These are phyloP conservation scores for Heteromurus nitidus DNA, from an alignment of 2,888 invertebrate genomes.

Conservation along the genomic window DNA sequence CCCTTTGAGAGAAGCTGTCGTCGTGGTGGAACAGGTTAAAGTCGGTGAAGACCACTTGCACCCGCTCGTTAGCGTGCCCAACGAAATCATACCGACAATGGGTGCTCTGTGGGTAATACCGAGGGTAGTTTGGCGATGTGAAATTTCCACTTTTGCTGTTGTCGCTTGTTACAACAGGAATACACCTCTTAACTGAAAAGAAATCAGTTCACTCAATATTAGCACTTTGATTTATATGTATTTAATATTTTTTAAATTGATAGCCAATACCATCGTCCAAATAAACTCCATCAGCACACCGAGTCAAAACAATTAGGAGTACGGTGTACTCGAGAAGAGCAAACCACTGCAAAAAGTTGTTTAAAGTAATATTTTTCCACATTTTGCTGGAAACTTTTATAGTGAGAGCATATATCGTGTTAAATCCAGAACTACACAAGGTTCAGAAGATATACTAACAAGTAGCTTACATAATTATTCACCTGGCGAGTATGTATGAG, in stretches of 20 bases:
- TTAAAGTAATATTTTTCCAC: too few relatives aligned
- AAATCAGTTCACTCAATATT: not conserved
- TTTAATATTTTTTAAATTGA: not conserved
- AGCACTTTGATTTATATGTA: not conserved
- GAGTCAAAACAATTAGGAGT: too few relatives aligned
- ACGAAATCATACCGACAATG: constrained; percentile 93
- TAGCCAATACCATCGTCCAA: constrained; percentile 46
- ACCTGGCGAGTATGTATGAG: too few relatives aligned
- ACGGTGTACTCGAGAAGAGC: not conserved
- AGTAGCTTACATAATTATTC: too few relatives aligned
- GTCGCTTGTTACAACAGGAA: constrained; percentile 78
- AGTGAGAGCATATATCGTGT: too few relatives aligned
- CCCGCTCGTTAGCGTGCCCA: constrained; percentile 88
- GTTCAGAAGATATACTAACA: too few relatives aligned
- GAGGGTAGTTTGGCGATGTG: constrained; percentile 89
- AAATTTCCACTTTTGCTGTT: constrained; percentile 89
- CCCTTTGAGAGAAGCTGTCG: constrained; percentile 40
- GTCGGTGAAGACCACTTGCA: constrained; percentile 89
- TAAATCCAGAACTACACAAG: too few relatives aligned
- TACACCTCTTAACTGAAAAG: constrained; percentile 58
- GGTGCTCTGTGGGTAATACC: constrained; percentile 86
- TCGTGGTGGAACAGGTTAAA: constrained; percentile 85
- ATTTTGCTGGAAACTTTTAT: too few relatives aligned
- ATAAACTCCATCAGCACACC: constrained; percentile 38
- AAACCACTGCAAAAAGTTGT: too few relatives aligned